Base-by-base conservation (phyloP, 2,113 vertebrate species). In the Copsychus sechellarum region DNA sequence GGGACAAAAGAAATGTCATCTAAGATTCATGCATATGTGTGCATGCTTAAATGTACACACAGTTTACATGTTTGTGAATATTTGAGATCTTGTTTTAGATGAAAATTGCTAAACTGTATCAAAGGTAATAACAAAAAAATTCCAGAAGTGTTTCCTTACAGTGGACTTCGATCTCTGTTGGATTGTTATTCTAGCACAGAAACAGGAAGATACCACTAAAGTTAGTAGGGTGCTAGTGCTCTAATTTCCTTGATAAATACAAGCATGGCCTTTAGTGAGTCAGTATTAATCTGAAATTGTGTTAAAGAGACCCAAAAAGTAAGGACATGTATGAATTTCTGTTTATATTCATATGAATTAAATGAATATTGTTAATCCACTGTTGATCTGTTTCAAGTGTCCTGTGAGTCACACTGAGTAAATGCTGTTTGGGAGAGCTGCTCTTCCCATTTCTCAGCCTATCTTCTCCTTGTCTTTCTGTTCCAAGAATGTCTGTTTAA, bases 1-100 rank as follows among this genome's bases (percentile, higher is more conserved):
- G 34, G 8, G 14, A 51, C 18, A 45, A 71, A 77, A 48, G 71
- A 51, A 70, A 53, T 71, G 21, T 38, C 47, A 4, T 83, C 7
- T 47, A 61, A 66, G 23, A 34, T 86, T 61, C 19, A 23, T 45
- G 57, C 21, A 2, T 64, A 8, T 51, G 16, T 85, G 38, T 76
- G 31, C 29, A 38, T 0, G 0, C 31, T 12, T 57, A 54, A 40
- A 34, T 26, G 42, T 73, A 22, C 36, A 45, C 12, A 17, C 4
- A 47, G 17, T 83, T 78, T 58, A 33, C n/a, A 15, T 50, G 10
- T 66, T 91, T 47, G 7, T 34, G 50, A 83, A n/a, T 38, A 9
- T 34, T 40, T 45, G 24, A 80, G 48, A 42, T 72, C 14, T 47
- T 43, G 15, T 69, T 76, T 76, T 33, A 73, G 12, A 36, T 58